Base-by-base conservation (phyloP, 2,888 invertebrate genomes). In the Tachina lurida region DNA sequence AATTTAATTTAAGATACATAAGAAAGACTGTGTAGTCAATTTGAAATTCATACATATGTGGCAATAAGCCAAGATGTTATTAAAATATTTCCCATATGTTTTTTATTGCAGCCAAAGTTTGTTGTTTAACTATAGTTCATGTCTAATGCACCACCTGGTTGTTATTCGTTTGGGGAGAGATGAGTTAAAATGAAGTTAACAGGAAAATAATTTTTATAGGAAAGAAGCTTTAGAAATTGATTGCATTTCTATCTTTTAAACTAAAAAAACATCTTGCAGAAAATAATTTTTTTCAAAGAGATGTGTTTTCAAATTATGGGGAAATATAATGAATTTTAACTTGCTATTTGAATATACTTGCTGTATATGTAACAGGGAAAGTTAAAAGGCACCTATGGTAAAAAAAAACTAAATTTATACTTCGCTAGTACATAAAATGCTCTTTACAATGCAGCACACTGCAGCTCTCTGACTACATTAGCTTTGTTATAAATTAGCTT, bases 61-160 rank as follows among this genome's bases (percentile, higher is more conserved):
- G 80, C 80, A 80, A 65, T 65, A 73, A 80, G 80, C 80, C 80
- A 80, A 80, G 17, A 56, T 80, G 17, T 65, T 80, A 80, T 73
- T 80, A 67, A 77, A 65, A 73, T 73, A 49, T 58, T 54, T 67
- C 43, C 65, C 65, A 80, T 65, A 80, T 80, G 80, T 49, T 67
- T 58, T 56, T 67, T 73, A 80, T 65, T 41, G 65, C 65, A 31
- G 39, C 1, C 52, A 75, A 75, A 63, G 63, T 75, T 63, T 62
- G 15, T 52, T 75, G 12, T 43, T 70, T 58, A n/a, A n/a, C n/a
- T n/a, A 12, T n/a, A 17, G 10, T 43, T 56, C 9, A 58, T 58
- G 22, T 31, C 31, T 19, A 19, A 9, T 9, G 3, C 10, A 9
- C 58, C 15, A 39, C 19, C 39, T 31, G 31, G 7, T 5, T 31